Base-by-base conservation (phyloP, 2,113 vertebrate species). In the Anarhynchus alexandrinus region DNA sequence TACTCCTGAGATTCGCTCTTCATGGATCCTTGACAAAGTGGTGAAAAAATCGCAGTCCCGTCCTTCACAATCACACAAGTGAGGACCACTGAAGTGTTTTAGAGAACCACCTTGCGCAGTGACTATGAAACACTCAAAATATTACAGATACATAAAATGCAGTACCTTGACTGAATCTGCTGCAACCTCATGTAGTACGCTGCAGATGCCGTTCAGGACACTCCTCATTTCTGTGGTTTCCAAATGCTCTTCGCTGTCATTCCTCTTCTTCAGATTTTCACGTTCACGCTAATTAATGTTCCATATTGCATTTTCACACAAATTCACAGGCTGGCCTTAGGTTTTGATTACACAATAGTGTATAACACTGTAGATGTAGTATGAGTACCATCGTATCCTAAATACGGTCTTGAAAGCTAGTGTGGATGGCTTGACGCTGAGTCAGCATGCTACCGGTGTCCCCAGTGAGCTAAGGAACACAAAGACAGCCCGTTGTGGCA, bases 81-180 rank as follows among this genome's bases (percentile, higher is more conserved):
- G 77, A 51, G 47, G 52, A 42, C 42, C 29, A 45, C 54, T 64
- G 74, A 66, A 71, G 42, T 72, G 11, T 40, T 71, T 66, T 1
- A 91, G 40, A 79, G 54, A 84, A 82, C 19, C 15, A 54, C 15
- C 19, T 55, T 6, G 1, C 19, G 32, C 62, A 77, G 23, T 15
- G 49, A 49, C 30, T 66, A 7, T 1, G 15, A 88, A 79, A 66
- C 57, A 70, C 25, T 34, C 30, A 34, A 91, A 88, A 73, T 65
- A 82, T n/a, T 47, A 71, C 6, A 87, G 42, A 94, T 3, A 94
- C 5, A 61, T 36, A 71, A 96, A 87, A 89, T 42, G 45, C 69
- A 90, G 67, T 97, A 97, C 97, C 97, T 97, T 88, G 67, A 49
- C 32, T 66, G 51, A 94, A 82, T 61, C 54, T 57, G 73, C 54